A percentile compares a stretch with the other conserved stretches of the same genome.
phyloP scores from a whole-genome alignment of 2,888 invertebrate species.

The Chrysolina haemoptera region DNA sequence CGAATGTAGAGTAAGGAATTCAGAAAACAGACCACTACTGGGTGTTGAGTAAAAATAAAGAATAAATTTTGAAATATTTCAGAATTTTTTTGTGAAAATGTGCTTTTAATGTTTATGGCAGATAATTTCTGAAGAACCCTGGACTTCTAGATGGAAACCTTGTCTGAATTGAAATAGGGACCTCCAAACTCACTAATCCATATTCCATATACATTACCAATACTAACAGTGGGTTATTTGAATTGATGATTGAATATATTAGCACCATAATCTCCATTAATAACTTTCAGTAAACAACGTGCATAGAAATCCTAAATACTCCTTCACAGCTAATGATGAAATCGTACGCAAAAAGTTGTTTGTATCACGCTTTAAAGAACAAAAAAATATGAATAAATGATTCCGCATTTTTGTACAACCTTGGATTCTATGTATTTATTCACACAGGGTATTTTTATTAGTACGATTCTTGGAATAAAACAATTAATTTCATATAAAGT shows the following conservation, averaged over 20 bases:
- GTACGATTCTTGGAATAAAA: background rate
- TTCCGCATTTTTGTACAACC: slow-evolving; percentile 2
- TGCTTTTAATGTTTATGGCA: too few species aligned
- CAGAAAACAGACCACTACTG: too few species aligned
- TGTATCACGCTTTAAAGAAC: background rate
- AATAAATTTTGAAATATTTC: too few species aligned
- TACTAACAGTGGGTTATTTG: background rate
- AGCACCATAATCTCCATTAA: background rate
- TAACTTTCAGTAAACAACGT: background rate
- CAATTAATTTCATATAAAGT: too few species aligned
- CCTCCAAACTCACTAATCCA: too few species aligned
- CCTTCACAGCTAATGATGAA: slow-evolving; percentile 9
- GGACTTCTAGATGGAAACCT: too few species aligned
- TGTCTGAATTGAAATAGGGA: too few species aligned
- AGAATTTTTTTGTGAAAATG: too few species aligned
- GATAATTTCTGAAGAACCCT: too few species aligned
- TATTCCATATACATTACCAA: too few species aligned
- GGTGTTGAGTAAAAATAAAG: too few species aligned
- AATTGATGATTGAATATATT: background rate
- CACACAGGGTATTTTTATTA: background rate
- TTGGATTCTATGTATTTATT: slow-evolving; percentile 1
- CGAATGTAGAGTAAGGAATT: too few species aligned
- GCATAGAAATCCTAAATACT: background rate
- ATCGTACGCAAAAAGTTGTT: slow-evolving; percentile 2
- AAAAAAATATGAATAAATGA: background rate